phyloP scores from a whole-genome alignment of 1,140 invertebrate species.

The Sycophaga agraensis region DNA sequence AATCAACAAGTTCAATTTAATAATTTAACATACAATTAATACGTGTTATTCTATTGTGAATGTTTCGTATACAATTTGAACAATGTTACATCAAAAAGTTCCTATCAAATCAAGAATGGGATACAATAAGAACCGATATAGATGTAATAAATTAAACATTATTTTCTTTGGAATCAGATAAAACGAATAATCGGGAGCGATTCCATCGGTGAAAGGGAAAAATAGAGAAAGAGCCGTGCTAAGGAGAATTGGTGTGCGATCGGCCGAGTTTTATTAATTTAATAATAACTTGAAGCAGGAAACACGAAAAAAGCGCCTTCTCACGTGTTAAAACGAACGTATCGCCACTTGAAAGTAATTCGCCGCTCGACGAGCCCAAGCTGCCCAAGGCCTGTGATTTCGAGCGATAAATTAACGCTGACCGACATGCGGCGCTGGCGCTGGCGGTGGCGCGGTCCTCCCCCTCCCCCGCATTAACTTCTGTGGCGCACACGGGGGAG shows the following conservation, averaged over 20 bases:
- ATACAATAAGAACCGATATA: no score
- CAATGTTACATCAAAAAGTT: no score
- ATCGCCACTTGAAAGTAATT: conserved; percentile 31
- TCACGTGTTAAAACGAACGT: conserved; percentile 31
- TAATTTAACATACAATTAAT: no score
- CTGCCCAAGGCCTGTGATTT: conserved; percentile 41
- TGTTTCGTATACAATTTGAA: no score
- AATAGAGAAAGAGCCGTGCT: not conserved
- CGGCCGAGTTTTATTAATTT: conserved; percentile 22
- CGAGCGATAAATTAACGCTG: conserved; percentile 42
- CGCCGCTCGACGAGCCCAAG: no score
- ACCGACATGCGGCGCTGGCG: conserved; percentile 1
- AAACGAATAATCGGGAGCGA: not conserved
- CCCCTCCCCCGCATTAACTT: no score
- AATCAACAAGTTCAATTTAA: no score
- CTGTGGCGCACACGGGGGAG: no score
- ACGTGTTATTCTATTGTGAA: no score
- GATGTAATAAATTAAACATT: no score
- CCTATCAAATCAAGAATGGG: no score
- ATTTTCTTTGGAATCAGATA: no score
- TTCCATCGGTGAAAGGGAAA: not conserved
- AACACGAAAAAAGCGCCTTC: conserved; percentile 28
- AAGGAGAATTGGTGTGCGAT: not conserved
- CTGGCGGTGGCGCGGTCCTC: not conserved
- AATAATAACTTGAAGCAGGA: conserved; percentile 18